phyloP scores from a whole-genome alignment of 2,797 vertebrate genomes.

The Rachycentron canadum region DNA sequence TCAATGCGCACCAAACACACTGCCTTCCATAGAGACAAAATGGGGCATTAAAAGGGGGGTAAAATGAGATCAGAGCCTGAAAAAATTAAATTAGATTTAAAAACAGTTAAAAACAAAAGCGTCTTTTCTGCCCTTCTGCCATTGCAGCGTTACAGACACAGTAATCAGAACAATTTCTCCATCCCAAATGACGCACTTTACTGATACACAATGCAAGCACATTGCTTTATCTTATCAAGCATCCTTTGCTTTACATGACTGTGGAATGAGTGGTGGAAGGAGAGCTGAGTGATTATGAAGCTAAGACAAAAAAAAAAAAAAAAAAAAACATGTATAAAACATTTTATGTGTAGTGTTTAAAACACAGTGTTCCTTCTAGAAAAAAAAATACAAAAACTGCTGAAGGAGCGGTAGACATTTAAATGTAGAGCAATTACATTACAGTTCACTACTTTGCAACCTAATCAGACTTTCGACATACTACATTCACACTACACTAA shows the following conservation, averaged over 20 bases:
- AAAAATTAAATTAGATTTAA: slow-evolving; percentile 7
- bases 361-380: not conserved
- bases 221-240: slow-evolving; percentile 4
- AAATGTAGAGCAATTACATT: slow-evolving; percentile 47
- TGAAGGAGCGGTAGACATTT: slow-evolving; percentile 18
- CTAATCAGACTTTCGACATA: slow-evolving; percentile 64
- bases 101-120: not conserved
- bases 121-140: not conserved
- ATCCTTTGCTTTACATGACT: not conserved
- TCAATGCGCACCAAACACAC: not conserved
- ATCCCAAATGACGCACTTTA: not conserved
- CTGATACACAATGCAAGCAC: not conserved
- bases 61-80: not conserved
- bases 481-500: slow-evolving; percentile 70
- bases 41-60: not conserved
- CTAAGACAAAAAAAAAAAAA: slow-evolving; percentile 12
- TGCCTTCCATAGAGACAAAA: not conserved
- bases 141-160: not conserved
- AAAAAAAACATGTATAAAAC: not conserved
- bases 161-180: not conserved
- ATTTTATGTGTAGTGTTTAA: not conserved
- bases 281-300: not conserved
- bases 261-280: not conserved
- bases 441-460: slow-evolving; percentile 53
- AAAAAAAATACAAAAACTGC: slow-evolving; percentile 37